Percentiles rank a stretch among this genome's conserved stretches.
phyloP scores from a whole-genome alignment of 2,888 invertebrate genomes.

The Idaea dimidiata region DNA sequence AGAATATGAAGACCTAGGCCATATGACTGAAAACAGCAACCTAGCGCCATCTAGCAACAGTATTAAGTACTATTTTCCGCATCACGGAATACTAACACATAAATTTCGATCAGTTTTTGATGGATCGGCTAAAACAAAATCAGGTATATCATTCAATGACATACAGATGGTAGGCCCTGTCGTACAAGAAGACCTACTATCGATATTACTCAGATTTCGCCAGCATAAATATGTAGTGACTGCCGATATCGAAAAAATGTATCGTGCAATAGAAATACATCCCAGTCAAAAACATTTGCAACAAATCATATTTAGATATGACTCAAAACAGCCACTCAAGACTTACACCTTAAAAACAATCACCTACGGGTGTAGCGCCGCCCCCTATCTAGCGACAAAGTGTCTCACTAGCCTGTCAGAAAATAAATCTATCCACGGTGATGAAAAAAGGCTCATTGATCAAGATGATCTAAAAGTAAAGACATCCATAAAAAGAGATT shows the following conservation, averaged over 20 bases:
- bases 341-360: conserved; percentile 23
- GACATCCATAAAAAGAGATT: conserved; percentile 12
- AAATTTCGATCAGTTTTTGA: conserved; percentile 35
- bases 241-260: conserved; percentile 29
- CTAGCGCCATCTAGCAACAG: neutral
- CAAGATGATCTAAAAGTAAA: neutral
- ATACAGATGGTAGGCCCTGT: conserved; percentile 22
- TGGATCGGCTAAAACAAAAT: conserved; percentile 25
- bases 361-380: conserved; percentile 28
- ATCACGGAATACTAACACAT: conserved; percentile 33
- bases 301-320: conserved; percentile 27
- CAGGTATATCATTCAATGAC: conserved; percentile 26
- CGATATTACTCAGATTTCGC: conserved; percentile 28
- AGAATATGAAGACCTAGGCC: conserved; percentile 29
- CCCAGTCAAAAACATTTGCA: conserved; percentile 22
- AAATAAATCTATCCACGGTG: neutral
- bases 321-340: conserved; percentile 18
- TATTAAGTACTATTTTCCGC: conserved; percentile 30
- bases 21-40: conserved; percentile 21
- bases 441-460: conserved; percentile 5
- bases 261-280: conserved; percentile 16
- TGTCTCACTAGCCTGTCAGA: conserved; percentile 12
- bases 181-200: conserved; percentile 27
- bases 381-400: conserved; percentile 21
- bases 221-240: conserved; percentile 23